A percentile compares a stretch with the other conserved stretches of the same genome.
These are phyloP conservation scores for Macroglossus sobrinus DNA, from an alignment of 2,113 vertebrate genomes.

Conservation along the genomic window DNA sequence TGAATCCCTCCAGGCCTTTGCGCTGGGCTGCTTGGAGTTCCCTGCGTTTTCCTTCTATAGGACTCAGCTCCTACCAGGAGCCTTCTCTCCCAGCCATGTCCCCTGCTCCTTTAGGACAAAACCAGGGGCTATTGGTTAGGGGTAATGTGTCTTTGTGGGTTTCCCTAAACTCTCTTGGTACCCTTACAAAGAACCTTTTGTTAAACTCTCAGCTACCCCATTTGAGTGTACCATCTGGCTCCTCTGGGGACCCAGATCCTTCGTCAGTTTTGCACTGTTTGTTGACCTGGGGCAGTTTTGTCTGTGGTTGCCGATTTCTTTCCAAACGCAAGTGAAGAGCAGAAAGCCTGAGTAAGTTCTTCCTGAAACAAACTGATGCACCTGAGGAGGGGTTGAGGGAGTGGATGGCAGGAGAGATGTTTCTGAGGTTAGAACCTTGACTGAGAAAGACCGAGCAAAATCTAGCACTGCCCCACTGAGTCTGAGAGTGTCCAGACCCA, in stretches of 20 bases:
- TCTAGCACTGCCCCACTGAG: neutral
- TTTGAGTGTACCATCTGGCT: neutral
- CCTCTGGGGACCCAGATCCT: neutral
- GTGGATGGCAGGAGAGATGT: neutral
- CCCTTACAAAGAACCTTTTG: neutral
- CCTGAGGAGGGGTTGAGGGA: neutral
- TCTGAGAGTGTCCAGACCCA: neutral
- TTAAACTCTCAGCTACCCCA: neutral
- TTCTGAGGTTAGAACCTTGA: neutral
- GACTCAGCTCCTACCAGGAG: neutral
- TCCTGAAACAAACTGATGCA: neutral
- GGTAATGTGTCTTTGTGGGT: neutral
- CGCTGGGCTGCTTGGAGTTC: neutral
- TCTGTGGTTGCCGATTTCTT: neutral
- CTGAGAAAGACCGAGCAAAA: neutral
- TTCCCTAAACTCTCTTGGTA: neutral
- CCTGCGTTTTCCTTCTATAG: rapidly evolving
- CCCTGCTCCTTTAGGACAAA: neutral
- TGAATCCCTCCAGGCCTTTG: rapidly evolving
- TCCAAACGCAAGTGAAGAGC: neutral
- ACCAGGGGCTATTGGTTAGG: neutral
- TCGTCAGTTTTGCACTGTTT: neutral
- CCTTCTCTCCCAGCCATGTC: neutral
- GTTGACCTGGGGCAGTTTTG: neutral
- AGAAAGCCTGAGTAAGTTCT: neutral